Evolutionary conservation across 2,113 vertebrate species (phyloP).

Genomic region (Amphilophus citrinellus): DNA sequence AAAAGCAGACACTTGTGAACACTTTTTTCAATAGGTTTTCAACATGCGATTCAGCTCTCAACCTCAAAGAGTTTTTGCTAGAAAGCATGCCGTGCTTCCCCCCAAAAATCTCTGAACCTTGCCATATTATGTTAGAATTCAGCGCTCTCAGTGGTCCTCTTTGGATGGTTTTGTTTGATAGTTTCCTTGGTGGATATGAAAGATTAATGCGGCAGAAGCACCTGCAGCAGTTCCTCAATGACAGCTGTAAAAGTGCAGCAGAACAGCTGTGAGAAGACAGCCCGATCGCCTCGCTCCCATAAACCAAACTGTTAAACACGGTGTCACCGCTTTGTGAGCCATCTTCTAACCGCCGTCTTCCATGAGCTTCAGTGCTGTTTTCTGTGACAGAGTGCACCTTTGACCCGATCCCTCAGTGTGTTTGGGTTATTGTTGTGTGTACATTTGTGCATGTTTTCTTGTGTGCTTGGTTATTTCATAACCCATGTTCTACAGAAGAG

Average conservation of each 20-base stretch:
- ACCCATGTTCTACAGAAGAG: neutral
- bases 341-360: slow-evolving; percentile 50
- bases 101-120: slow-evolving; percentile 47
- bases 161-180: slow-evolving; percentile 72
- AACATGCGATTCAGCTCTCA: slow-evolving; percentile 16
- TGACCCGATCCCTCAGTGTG: neutral
- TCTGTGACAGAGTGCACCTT: neutral
- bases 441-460: neutral
- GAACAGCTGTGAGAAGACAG: slow-evolving; percentile 67
- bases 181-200: slow-evolving; percentile 76
- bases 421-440: neutral
- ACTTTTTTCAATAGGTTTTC: slow-evolving; percentile 34
- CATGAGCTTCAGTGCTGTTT: slow-evolving; percentile 16
- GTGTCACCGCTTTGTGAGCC: slow-evolving; percentile 58
- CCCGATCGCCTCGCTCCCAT: slow-evolving; percentile 42
- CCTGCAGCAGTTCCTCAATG: slow-evolving; percentile 81
- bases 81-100: slow-evolving; percentile 56
- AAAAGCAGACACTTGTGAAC: slow-evolving; percentile 16
- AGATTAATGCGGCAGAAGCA: slow-evolving; percentile 77
- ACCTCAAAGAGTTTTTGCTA: slow-evolving; percentile 52
- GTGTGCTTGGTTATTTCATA: neutral
- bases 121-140: slow-evolving; percentile 50
- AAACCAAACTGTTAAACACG: slow-evolving; percentile 60
- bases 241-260: slow-evolving; percentile 71
- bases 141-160: slow-evolving; percentile 67